Base-by-base conservation (phyloP, 2,797 vertebrate species). In the Eurystomus glaucurus region DNA sequence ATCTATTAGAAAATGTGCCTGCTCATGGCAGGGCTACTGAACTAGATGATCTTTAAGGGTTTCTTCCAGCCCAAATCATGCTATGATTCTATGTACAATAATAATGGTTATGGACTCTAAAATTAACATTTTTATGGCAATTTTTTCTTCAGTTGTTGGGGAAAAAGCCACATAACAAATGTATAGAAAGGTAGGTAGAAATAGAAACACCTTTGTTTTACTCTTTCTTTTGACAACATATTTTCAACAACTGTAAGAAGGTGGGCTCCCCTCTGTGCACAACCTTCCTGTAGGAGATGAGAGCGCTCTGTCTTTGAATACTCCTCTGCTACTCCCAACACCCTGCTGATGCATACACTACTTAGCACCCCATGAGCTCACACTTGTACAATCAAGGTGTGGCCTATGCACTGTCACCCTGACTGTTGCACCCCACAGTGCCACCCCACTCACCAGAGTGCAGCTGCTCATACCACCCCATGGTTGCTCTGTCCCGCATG, bases 381-480 rank as follows among this genome's bases (percentile, higher is more conserved):
- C 0, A 1, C 4, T 46, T 0, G 0, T 8, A n/a, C 7, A 29
- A 3, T 4, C 1, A 6, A 22, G 11, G 14, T 11, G 33, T 35
- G 11, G 13, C n/a, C 23, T 7, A 29, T 20, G 6, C 28, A 39
- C n/a, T 37, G 18, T 17, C 10, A 28, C 48, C 31, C 39, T 23
- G 25, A 26, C 5, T 35, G 26, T 2, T 70, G 31, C 5, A 46
- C 8, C 8, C 9, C 17, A 4, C 5, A 33, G 9, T 19, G 16
- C 10, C 55, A 48, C 11, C 33, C 31, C 43, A 8, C 28, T 37
- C 1, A 1, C 7, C n/a, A 78, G 31, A 37, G 20, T 28, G 41
- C 16, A 60, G 8, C 9, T 31, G 5, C 11, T 66, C 11, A 17
- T 1, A 0, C 4, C 6, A 2, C 19, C 25, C 13, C 28, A 10